Evolutionary conservation across 2,888 invertebrate species (phyloP).

Genomic region (Heteromyza rotundicornis): DNA sequence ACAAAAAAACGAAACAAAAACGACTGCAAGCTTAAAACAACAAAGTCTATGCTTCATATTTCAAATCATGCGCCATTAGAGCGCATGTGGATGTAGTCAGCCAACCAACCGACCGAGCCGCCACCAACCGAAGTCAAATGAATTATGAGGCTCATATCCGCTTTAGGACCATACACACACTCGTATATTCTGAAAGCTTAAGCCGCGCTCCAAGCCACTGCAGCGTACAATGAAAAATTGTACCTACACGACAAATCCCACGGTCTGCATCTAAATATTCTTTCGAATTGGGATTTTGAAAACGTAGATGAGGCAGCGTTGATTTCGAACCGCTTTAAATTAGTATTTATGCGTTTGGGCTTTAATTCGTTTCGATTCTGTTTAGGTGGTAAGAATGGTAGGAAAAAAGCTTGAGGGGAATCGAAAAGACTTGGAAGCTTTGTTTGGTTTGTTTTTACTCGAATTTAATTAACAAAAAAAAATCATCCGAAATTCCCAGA

Average conservation of each 20-base stretch:
- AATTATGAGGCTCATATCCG: conserved; percentile 2
- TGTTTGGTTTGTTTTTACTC: neutral
- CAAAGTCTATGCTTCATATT: neutral
- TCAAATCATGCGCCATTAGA: neutral
- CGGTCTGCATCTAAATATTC: neutral
- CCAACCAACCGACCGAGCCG: neutral
- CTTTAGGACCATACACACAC: too few species aligned
- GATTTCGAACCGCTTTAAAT: neutral
- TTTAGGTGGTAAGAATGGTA: too few species aligned
- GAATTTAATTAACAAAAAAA: neutral
- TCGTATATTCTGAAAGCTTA: neutral
- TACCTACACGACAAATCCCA: neutral
- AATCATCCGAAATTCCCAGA: too few species aligned
- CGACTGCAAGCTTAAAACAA: neutral
- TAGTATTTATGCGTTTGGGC: neutral
- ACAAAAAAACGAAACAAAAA: too few species aligned
- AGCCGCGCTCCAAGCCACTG: neutral
- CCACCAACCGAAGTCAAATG: neutral
- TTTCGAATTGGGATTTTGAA: neutral
- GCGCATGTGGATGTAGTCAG: neutral
- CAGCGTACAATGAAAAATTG: too few species aligned
- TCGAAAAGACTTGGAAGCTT: too few species aligned
- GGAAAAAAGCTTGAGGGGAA: too few species aligned
- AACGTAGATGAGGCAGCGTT: neutral
- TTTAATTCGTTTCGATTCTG: too few species aligned